phyloP scores from a whole-genome alignment of 2,888 invertebrate species.

The Yponomeuta evonymella region DNA sequence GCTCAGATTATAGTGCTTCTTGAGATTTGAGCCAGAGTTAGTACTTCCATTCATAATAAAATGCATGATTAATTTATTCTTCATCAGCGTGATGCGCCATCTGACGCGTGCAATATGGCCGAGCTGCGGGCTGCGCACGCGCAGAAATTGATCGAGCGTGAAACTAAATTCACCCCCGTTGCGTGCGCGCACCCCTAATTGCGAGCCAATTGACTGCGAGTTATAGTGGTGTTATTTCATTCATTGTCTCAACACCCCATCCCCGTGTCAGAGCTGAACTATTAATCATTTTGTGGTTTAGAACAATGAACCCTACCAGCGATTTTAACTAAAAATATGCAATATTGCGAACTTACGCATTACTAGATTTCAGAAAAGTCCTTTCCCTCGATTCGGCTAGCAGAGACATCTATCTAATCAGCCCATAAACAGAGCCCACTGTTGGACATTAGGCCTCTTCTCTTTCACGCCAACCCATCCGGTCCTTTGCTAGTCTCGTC shows the following conservation, averaged over 20 bases:
- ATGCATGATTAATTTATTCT: constrained; percentile 13
- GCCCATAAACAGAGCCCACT: no score
- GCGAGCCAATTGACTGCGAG: constrained; percentile 57
- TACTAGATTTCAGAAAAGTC: no score
- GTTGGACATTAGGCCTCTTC: no score
- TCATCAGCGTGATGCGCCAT: constrained; percentile 50
- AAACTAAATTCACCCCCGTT: constrained; percentile 72
- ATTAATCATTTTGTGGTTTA: neutral
- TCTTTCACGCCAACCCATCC: no score
- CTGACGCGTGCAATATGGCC: constrained; percentile 73
- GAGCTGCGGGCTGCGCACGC: constrained; percentile 52
- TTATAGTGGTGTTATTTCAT: constrained; percentile 37
- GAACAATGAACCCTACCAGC: neutral
- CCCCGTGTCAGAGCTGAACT: constrained; percentile 15
- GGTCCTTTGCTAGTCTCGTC: no score
- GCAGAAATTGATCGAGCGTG: constrained; percentile 72
- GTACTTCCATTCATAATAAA: neutral
- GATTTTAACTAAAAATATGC: neutral
- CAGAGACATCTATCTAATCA: no score
- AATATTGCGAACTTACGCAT: no score
- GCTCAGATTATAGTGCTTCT: no score
- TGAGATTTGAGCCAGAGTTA: no score
- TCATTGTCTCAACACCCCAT: constrained; percentile 37
- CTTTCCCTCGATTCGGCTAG: no score
- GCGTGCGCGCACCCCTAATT: constrained; percentile 57